Evolutionary conservation across 37 sponge, comb jelly and placozoan species (phyloP).

Genomic region (Beroe ovata): DNA sequence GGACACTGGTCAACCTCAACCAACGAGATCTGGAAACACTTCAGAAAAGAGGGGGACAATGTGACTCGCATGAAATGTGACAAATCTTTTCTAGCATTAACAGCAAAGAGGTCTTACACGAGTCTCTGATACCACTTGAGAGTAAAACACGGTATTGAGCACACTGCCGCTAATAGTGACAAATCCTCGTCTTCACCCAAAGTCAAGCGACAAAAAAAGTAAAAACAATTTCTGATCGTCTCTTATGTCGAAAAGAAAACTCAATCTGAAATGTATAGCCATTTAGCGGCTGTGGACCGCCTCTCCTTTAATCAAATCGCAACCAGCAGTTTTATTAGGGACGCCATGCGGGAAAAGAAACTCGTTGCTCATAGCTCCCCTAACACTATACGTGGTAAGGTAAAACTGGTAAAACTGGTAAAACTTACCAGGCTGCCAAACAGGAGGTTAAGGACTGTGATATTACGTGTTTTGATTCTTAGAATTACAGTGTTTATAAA

Average conservation of each 20-base stretch:
- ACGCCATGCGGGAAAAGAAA: constrained; percentile 6
- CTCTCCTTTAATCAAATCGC: constrained; percentile 11
- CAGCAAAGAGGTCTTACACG: constrained; percentile 6
- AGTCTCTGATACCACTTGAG: background rate
- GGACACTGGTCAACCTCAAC: background rate
- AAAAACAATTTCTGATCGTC: background rate
- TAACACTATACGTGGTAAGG: constrained; percentile 5
- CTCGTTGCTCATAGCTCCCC: constrained; percentile 13
- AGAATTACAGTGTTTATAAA: too few relatives aligned
- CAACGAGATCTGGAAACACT: constrained; percentile 12
- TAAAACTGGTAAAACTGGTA: too few relatives aligned
- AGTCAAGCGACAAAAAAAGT: constrained; percentile 11
- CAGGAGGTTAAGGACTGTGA: background rate
- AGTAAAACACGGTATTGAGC: constrained; percentile 11
- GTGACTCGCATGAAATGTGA: constrained; percentile 1
- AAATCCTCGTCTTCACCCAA: constrained; percentile 5
- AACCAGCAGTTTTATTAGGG: constrained; percentile 4
- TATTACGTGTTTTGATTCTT: too few relatives aligned
- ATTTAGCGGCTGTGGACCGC: constrained; percentile 2
- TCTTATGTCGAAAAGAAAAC: constrained; percentile 10
- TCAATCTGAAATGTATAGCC: constrained; percentile 11
- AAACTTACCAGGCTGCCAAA: constrained; percentile 12
- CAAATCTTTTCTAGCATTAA: background rate
- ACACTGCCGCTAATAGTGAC: background rate
- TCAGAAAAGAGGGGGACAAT: constrained; percentile 5